Evolutionary conservation across 1,140 invertebrate genomes (phyloP).

Genomic region (Stenopsyche tienmushanensis): DNA sequence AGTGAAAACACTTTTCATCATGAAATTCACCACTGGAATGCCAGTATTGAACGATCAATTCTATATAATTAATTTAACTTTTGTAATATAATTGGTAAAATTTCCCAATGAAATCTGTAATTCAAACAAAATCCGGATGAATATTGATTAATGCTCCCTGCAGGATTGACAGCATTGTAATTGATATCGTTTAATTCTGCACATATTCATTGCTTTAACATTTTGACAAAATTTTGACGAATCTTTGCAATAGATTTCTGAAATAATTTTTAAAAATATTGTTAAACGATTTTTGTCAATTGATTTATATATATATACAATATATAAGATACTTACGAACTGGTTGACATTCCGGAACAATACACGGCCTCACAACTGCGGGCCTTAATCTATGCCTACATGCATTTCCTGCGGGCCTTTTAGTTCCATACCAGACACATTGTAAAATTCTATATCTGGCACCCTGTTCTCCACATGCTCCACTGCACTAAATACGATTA

Average conservation of each 20-base stretch:
- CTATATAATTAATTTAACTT: too few species aligned
- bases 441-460: slow-evolving; percentile 81
- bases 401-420: slow-evolving; percentile 77
- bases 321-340: slow-evolving; percentile 46
- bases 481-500: slow-evolving; percentile 67
- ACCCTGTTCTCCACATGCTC: slow-evolving; percentile 67
- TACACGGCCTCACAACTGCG: slow-evolving; percentile 74
- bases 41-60: too few species aligned
- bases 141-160: slow-evolving; percentile 43
- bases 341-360: slow-evolving; percentile 63
- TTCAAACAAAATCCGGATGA: neutral
- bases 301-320: neutral
- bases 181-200: slow-evolving; percentile 75
- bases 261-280: slow-evolving; percentile 8
- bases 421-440: slow-evolving; percentile 85
- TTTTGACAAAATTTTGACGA: slow-evolving; percentile 77
- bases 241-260: slow-evolving; percentile 73
- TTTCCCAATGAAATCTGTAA: too few species aligned
- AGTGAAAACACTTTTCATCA: too few species aligned
- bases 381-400: slow-evolving; percentile 74
- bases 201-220: slow-evolving; percentile 80
- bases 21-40: too few species aligned
- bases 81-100: too few species aligned
- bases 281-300: slow-evolving; percentile 3
- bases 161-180: slow-evolving; percentile 84